These are phyloP conservation scores for Hirundo rustica DNA, from an alignment of 2,797 vertebrate species.

Conservation along the genomic window DNA sequence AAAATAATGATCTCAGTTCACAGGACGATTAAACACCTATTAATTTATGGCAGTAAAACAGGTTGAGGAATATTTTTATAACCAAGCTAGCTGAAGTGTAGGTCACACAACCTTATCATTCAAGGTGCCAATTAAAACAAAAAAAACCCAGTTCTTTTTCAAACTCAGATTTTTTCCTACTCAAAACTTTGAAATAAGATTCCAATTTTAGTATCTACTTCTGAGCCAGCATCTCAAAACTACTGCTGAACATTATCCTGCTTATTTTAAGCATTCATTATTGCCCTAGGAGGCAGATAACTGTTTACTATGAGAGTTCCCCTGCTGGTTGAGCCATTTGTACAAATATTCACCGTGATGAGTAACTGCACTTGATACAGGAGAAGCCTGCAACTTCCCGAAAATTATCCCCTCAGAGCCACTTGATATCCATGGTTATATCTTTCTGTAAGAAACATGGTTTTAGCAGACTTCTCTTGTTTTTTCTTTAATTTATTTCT, in stretches of 20 bases:
- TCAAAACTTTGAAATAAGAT: neutral
- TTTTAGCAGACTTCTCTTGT: neutral
- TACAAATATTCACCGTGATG: neutral
- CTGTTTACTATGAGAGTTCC: neutral
- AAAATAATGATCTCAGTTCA: constrained; percentile 42
- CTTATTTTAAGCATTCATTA: neutral
- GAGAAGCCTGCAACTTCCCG: neutral
- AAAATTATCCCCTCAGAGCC: neutral
- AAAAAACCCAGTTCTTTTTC: neutral
- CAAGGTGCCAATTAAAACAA: neutral
- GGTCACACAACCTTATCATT: neutral
- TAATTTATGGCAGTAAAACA: neutral
- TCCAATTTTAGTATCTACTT: neutral
- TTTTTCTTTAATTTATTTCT: neutral
- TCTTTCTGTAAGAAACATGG: neutral
- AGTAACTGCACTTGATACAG: neutral
- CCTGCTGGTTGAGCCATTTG: neutral
- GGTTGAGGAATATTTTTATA: neutral
- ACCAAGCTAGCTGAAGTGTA: neutral
- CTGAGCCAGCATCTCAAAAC: neutral
- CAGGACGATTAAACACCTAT: neutral
- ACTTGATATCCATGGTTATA: neutral
- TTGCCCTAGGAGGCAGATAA: neutral
- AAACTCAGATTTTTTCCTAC: neutral
- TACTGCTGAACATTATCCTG: neutral